Evolutionary conservation across 2,113 vertebrate genomes (phyloP).

Genomic region (Sterna hirundo): DNA sequence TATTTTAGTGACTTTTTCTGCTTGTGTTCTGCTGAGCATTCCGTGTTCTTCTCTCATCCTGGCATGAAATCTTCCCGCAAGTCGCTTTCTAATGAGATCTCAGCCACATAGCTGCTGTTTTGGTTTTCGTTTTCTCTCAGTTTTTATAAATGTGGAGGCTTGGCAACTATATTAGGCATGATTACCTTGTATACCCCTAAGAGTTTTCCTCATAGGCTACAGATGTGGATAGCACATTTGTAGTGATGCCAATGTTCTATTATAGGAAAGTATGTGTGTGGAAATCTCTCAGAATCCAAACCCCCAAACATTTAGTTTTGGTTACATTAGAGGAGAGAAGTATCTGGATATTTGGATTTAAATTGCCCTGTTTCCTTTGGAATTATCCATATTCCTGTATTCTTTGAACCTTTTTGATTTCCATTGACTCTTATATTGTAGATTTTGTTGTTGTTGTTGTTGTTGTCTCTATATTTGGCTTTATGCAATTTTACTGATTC

Average conservation of each 20-base stretch:
- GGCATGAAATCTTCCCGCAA: not conserved
- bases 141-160: not conserved
- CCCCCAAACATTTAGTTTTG: not conserved
- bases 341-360: not conserved
- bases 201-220: not conserved
- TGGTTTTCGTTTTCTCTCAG: not conserved
- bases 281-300: not conserved
- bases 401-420: not conserved
- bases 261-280: not conserved
- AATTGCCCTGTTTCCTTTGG: not conserved
- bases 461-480: not conserved
- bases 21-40: not conserved
- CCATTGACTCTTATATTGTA: not conserved
- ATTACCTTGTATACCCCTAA: not conserved
- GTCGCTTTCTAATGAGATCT: not conserved
- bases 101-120: not conserved
- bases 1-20: not conserved
- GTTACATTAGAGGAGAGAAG: not conserved
- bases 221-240: not conserved
- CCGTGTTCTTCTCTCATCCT: not conserved
- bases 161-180: not conserved
- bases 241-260: not conserved
- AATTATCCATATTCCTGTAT: not conserved
- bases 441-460: not conserved
- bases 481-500: not conserved